Base-by-base conservation (phyloP, 2,113 vertebrate species). In the Lophochroa leadbeateri region DNA sequence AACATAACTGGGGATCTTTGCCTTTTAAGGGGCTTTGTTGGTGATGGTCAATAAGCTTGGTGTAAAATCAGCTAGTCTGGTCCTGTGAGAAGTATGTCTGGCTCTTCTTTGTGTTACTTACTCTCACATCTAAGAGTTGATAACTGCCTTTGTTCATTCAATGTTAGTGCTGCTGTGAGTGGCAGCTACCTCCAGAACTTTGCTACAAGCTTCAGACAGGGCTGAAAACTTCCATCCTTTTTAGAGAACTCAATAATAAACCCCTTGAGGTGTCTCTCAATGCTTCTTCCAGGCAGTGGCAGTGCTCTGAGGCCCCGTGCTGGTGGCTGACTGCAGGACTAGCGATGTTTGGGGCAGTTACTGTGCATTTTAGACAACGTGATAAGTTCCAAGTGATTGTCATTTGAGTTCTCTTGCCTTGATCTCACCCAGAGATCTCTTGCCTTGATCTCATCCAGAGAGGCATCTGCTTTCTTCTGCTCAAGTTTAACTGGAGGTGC, bases 291-390 rank as follows among this genome's bases (percentile, higher is more conserved):
- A 58, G 78, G 31, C 50, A 46, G 44, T 3, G 18, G 37, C 21
- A 11, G n/a, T 4, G 11, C 55, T 44, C n/a, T 7, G 31, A 70
- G 37, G 23, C 29, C 43, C 57, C 0, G 0, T 0, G 3, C 28
- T 13, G 69, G 61, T 41, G 76, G 18, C 64, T 37, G 53, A 12
- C 39, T 33, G 67, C 63, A 21, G 78, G 58, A 39, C 60, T 35
- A 28, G n/a, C 1, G 15, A 7, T 37, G 18, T 82, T 23, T 88
- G 57, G 78, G 85, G 8, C 61, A 25, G 11, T 52, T 20, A 3
- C 50, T 28, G 46, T 29, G 60, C 10, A 29, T 21, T 60, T 92
- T 82, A 75, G 52, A 18, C 28, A 37, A 23, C 20, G 0, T 9
- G 3, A 52, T 35, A 39, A 57, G 21, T 31, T 71, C 28, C 23